Conservation (phyloP, 37 sponge, comb jelly and placozoan genomes). For the Eunapius fragilis region DNA sequence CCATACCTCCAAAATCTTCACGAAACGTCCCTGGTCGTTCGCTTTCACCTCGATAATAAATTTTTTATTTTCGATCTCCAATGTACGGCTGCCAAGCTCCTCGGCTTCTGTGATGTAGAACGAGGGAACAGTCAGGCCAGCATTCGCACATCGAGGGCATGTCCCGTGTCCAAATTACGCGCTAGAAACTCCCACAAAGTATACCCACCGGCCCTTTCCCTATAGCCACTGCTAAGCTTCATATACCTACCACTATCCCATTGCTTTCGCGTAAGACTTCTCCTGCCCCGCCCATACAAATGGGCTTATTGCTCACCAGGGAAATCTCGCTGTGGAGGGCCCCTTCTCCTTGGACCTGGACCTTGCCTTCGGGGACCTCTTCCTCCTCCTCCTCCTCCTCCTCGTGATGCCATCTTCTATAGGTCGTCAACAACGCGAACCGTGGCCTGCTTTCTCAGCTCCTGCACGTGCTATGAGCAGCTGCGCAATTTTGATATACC, state of each 20-base stretch:
- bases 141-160: background rate
- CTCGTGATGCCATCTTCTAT: background rate
- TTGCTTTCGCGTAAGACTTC: background rate
- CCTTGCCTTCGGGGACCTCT: background rate
- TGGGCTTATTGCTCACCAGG: background rate
- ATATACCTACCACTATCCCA: background rate
- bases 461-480: background rate
- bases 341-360: background rate
- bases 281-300: background rate
- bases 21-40: constrained; percentile 82
- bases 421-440: background rate
- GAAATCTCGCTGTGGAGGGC: background rate
- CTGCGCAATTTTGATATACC: background rate
- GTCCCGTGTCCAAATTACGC: background rate
- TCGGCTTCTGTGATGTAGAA: constrained; percentile 38
- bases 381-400: background rate
- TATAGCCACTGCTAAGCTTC: background rate
- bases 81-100: constrained; percentile 60
- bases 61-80: constrained; percentile 70
- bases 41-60: constrained; percentile 73
- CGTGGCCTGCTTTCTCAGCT: background rate
- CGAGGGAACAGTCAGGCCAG: background rate
- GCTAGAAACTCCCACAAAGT: background rate
- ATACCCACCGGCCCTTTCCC: background rate
- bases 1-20: constrained; percentile 74